Evolutionary conservation across 2,797 vertebrate genomes (phyloP).

Genomic region (Phalloptychus januarius): DNA sequence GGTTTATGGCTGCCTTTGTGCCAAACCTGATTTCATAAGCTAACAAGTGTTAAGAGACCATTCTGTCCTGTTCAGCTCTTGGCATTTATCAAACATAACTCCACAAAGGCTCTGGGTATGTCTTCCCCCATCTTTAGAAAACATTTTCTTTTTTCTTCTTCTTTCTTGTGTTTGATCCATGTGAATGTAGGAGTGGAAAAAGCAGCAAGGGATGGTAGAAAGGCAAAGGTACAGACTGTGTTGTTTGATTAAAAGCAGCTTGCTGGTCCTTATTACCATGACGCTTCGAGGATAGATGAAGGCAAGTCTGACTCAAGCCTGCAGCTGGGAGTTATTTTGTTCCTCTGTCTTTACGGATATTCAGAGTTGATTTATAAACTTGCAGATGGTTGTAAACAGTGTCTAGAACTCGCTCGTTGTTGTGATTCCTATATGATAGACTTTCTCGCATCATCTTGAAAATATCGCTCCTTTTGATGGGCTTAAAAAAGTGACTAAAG

Average conservation of each 20-base stretch:
- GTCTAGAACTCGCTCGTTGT: slow-evolving; percentile 10
- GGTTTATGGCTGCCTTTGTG: slow-evolving; percentile 6
- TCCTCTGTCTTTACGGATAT: slow-evolving; percentile 54
- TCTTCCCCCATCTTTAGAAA: slow-evolving; percentile 29
- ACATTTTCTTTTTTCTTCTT: background rate
- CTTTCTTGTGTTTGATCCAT: slow-evolving; percentile 7
- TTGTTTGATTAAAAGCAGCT: slow-evolving; percentile 75
- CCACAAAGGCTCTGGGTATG: slow-evolving; percentile 33
- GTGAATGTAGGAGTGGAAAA: slow-evolving; percentile 37
- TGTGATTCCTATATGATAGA: slow-evolving; percentile 38
- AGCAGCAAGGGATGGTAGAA: slow-evolving; percentile 43
- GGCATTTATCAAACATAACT: slow-evolving; percentile 40
- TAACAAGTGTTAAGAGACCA: slow-evolving; percentile 41
- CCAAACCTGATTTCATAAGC: slow-evolving; percentile 36
- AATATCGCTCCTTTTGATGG: slow-evolving; percentile 19
- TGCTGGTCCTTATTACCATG: slow-evolving; percentile 62
- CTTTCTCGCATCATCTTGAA: slow-evolving; percentile 22
- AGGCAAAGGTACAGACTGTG: slow-evolving; percentile 33
- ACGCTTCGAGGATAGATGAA: slow-evolving; percentile 63
- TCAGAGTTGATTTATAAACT: slow-evolving; percentile 66
- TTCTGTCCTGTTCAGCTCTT: slow-evolving; percentile 11
- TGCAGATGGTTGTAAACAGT: slow-evolving; percentile 63
- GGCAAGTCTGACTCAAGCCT: slow-evolving; percentile 50
- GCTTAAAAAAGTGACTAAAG: background rate
- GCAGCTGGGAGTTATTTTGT: slow-evolving; percentile 70